A percentile compares a stretch with the other conserved stretches of the same genome.
Evolutionary conservation across 2,797 vertebrate species (phyloP).

Genomic region (Halcyon smyrnensis): DNA sequence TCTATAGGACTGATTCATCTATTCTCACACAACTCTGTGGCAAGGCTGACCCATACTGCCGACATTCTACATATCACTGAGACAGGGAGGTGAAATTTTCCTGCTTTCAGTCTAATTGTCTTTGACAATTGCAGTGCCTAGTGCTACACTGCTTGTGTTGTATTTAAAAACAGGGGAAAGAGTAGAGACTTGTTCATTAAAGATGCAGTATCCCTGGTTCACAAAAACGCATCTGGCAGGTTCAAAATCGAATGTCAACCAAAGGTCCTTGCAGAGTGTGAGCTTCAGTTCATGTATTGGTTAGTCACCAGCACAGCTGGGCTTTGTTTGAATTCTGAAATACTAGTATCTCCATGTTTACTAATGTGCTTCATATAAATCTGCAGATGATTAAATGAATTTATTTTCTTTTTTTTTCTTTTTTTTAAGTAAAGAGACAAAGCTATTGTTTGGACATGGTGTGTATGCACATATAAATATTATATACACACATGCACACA

Average conservation of each 20-base stretch:
- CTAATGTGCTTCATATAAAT: conserved; percentile 77
- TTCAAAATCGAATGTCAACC: conserved; percentile 86
- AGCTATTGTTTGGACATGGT: conserved; percentile 65
- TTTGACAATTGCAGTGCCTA: conserved; percentile 85
- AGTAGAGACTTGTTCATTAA: conserved; percentile 86
- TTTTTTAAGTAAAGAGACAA: conserved; percentile 68
- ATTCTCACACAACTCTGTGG: conserved; percentile 83
- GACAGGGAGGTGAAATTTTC: conserved; percentile 85
- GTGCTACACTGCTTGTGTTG: conserved; percentile 84
- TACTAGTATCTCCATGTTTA: conserved; percentile 73
- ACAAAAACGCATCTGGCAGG: conserved; percentile 86
- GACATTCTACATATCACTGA: conserved; percentile 85
- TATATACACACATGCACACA: conserved; percentile 73
- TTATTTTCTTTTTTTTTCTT: not conserved
- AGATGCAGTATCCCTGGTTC: conserved; percentile 84
- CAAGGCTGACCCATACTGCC: conserved; percentile 84
- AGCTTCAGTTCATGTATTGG: conserved; percentile 81
- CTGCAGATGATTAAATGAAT: conserved; percentile 68
- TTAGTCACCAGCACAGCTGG: conserved; percentile 79
- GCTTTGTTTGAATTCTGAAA: conserved; percentile 76
- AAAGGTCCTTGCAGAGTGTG: conserved; percentile 83
- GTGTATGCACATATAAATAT: conserved; percentile 75
- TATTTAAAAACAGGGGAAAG: conserved; percentile 85
- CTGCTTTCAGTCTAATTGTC: conserved; percentile 86
- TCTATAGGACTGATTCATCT: conserved; percentile 85